These are phyloP conservation scores for Drosophila paucipuncta DNA, from an alignment of 2,888 invertebrate species.

Conservation along the genomic window DNA sequence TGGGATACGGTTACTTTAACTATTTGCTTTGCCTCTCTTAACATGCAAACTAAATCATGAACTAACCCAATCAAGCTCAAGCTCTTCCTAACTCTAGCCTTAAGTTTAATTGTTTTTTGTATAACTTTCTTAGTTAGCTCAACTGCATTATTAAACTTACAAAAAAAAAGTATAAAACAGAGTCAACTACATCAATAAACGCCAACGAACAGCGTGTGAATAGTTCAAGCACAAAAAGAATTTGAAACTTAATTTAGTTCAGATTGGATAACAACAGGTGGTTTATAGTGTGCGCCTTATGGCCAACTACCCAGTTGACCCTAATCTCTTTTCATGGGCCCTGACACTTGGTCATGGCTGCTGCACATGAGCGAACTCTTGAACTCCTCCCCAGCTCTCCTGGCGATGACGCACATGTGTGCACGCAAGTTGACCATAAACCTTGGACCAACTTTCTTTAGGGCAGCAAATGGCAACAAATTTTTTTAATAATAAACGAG, in stretches of 20 bases:
- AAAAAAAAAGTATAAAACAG: slow-evolving; percentile 31
- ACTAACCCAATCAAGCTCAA: slow-evolving; percentile 53
- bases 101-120: slow-evolving; percentile 65
- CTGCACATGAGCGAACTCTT: slow-evolving; percentile 19
- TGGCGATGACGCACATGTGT: slow-evolving; percentile 45
- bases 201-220: slow-evolving; percentile 21
- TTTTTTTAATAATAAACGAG: slow-evolving; percentile 75
- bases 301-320: slow-evolving; percentile 66
- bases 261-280: slow-evolving; percentile 55
- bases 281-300: slow-evolving; percentile 26
- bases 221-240: neutral
- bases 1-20: slow-evolving; percentile 51
- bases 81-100: slow-evolving; percentile 50
- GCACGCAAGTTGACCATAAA: slow-evolving; percentile 62
- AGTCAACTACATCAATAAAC: slow-evolving; percentile 20
- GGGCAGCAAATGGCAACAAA: slow-evolving; percentile 68
- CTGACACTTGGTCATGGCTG: slow-evolving; percentile 58
- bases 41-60: slow-evolving; percentile 40
- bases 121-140: slow-evolving; percentile 57
- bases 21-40: slow-evolving; percentile 18
- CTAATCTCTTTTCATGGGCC: slow-evolving; percentile 64
- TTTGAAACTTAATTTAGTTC: slow-evolving; percentile 17
- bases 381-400: neutral
- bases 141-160: slow-evolving; percentile 56
- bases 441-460: slow-evolving; percentile 52